Evolutionary conservation across 92 coral and sea anemone genomes (phyloP).

Genomic region (Ricordea florida): DNA sequence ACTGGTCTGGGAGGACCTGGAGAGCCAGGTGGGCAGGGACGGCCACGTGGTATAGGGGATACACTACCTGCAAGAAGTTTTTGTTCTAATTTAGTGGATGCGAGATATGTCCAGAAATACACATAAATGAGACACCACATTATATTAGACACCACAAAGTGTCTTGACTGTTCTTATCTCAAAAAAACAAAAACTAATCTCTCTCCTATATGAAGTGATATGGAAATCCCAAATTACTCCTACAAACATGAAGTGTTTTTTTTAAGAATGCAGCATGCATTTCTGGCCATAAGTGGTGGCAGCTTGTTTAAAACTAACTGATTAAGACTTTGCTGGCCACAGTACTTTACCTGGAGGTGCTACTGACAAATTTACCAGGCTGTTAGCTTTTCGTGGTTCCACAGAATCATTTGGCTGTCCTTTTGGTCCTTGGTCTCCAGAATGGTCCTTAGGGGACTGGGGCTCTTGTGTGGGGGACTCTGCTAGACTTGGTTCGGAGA

Average conservation of each 20-base stretch:
- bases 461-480: constrained; percentile 47
- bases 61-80: neutral
- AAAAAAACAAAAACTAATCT: too few species aligned
- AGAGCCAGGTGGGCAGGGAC: constrained; percentile 5
- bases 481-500: constrained; percentile 69
- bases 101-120: neutral
- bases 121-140: too few species aligned
- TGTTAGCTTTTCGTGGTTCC: constrained; percentile 55
- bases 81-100: too few species aligned
- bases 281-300: neutral
- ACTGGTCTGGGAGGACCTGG: constrained; percentile 70
- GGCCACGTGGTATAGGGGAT: constrained; percentile 12
- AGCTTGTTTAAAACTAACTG: neutral
- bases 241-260: neutral
- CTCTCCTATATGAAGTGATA: too few species aligned
- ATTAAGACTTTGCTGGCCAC: neutral
- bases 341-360: neutral
- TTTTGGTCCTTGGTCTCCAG: constrained; percentile 20
- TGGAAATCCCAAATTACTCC: neutral
- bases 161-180: too few species aligned
- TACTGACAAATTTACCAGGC: constrained; percentile 21
- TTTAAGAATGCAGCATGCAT: neutral
- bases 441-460: constrained; percentile 29
- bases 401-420: neutral
- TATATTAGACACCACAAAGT: too few species aligned